phyloP scores from a whole-genome alignment of 2,888 invertebrate genomes.

The Oasisia sp. region DNA sequence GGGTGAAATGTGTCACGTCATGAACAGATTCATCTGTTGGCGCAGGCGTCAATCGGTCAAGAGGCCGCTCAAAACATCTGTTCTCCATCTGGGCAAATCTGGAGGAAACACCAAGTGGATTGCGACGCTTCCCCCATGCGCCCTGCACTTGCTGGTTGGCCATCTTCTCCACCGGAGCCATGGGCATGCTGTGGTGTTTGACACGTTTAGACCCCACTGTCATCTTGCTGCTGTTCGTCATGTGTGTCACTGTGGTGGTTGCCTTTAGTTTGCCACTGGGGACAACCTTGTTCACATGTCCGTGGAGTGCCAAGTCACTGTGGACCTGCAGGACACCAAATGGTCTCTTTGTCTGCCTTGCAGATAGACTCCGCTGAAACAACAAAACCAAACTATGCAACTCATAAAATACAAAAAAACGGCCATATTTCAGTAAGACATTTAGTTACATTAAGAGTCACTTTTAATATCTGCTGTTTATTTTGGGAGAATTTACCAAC shows the following conservation, averaged over 20 bases:
- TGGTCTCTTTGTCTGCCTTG: slow-evolving; percentile 14
- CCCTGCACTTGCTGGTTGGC: neutral
- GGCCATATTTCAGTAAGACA: too few relatives aligned
- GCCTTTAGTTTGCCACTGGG: neutral
- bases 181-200: neutral
- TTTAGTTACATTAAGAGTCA: too few relatives aligned
- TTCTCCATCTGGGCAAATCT: neutral
- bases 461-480: too few relatives aligned
- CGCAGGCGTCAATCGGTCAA: neutral
- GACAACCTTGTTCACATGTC: neutral
- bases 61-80: neutral
- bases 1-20: neutral
- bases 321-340: slow-evolving; percentile 14
- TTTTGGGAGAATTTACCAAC: too few relatives aligned
- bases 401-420: neutral
- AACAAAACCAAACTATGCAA: neutral
- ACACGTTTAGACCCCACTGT: neutral
- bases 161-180: neutral
- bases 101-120: neutral
- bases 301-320: neutral
- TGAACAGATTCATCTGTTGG: neutral
- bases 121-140: neutral
- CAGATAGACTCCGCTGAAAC: slow-evolving; percentile 21
- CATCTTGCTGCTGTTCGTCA: neutral
- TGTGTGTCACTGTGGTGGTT: neutral